Evolutionary conservation across 1,140 invertebrate species (phyloP).

Genomic region (Drosophila nasuta): DNA sequence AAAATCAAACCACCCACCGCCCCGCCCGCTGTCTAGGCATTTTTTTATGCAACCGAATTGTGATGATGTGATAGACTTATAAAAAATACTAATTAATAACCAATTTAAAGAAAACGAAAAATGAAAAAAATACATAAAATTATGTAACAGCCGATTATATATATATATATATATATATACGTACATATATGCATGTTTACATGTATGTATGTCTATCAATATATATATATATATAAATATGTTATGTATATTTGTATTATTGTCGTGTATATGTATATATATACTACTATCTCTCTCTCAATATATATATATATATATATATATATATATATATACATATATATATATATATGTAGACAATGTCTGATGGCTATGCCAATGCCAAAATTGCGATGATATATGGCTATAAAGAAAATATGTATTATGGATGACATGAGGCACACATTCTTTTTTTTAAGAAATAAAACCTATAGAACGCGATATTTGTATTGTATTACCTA

Average conservation of each 20-base stretch:
- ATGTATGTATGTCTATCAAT: slow-evolving; percentile 21
- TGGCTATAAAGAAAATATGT: slow-evolving; percentile 62
- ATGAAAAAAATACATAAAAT: slow-evolving; percentile 34
- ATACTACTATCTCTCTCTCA: neutral
- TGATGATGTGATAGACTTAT: slow-evolving; percentile 83
- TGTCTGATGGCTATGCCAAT: too few species aligned
- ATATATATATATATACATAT: slow-evolving; percentile 25
- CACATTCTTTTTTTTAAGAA: slow-evolving; percentile 82
- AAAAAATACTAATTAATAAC: slow-evolving; percentile 79
- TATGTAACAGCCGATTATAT: slow-evolving; percentile 55
- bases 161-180: slow-evolving; percentile 54
- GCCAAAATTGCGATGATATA: slow-evolving; percentile 32
- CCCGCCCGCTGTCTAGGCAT: slow-evolving; percentile 22
- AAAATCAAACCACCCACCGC: neutral
- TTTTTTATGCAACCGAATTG: slow-evolving; percentile 79
- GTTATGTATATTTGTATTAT: slow-evolving; percentile 78
- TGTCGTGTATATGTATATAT: slow-evolving; percentile 52
- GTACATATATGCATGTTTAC: slow-evolving; percentile 44
- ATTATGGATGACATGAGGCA: slow-evolving; percentile 82
- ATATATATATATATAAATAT: slow-evolving; percentile 59
- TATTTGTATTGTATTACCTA: slow-evolving; percentile 83
- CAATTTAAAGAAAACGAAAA: slow-evolving; percentile 60
- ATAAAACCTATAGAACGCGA: slow-evolving; percentile 76
- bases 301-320: too few species aligned
- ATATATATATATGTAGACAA: slow-evolving; percentile 39